Evolutionary conservation across 2,888 invertebrate genomes (phyloP).

Genomic region (Patella ulyssiponensis): DNA sequence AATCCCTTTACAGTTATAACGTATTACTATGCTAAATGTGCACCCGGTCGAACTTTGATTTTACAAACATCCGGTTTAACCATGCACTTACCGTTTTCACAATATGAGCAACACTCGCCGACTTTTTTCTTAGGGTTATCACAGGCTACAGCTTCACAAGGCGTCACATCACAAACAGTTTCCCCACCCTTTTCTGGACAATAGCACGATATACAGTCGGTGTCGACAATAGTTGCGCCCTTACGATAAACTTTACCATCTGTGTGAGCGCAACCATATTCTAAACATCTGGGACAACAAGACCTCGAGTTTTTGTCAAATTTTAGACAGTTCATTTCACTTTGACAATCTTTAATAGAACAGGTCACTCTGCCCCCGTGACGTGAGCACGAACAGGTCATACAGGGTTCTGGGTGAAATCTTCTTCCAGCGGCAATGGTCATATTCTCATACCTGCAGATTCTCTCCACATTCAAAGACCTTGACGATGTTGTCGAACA

Average conservation of each 20-base stretch:
- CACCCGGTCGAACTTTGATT: no score
- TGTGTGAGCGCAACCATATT: constrained; percentile 38
- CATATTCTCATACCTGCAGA: constrained; percentile 28
- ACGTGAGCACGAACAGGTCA: constrained; percentile 32
- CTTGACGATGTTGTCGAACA: background rate
- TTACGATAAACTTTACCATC: constrained; percentile 15
- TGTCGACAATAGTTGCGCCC: constrained; percentile 12
- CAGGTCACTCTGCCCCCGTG: constrained; percentile 30
- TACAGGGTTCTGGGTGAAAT: constrained; percentile 40
- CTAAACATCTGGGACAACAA: constrained; percentile 34
- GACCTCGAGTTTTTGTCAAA: constrained; percentile 20
- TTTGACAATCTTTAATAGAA: constrained; percentile 30
- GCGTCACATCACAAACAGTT: constrained; percentile 19
- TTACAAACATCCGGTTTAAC: no score
- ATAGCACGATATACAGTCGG: constrained; percentile 13
- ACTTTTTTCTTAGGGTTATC: background rate
- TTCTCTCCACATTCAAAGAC: background rate
- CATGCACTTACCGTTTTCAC: constrained; percentile 14
- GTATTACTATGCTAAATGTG: no score
- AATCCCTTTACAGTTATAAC: no score
- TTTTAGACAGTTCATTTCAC: constrained; percentile 33
- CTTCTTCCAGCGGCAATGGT: constrained; percentile 21
- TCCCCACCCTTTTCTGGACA: constrained; percentile 21
- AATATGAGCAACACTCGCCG: constrained; percentile 17
- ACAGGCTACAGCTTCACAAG: constrained; percentile 10